Evolutionary conservation across 1,140 invertebrate species (phyloP).

Genomic region (Meloidogyne hapla): DNA sequence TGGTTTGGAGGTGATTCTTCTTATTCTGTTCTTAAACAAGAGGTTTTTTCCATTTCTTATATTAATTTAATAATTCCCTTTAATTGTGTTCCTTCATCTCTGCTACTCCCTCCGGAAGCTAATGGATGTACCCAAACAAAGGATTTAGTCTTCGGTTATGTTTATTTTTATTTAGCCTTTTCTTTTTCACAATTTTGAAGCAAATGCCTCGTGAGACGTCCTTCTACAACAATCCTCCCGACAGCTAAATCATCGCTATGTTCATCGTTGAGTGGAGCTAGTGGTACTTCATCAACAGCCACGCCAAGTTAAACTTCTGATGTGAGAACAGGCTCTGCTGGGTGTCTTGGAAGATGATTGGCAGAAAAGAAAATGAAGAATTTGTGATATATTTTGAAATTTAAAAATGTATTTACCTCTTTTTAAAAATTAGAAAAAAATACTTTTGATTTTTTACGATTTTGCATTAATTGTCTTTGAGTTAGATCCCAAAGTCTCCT

Average conservation of each 20-base stretch:
- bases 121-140: slow-evolving; percentile 93
- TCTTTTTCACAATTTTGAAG: slow-evolving; percentile 22
- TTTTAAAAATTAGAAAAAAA: too few relatives aligned
- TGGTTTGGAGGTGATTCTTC: slow-evolving; percentile 94
- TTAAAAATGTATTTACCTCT: too few relatives aligned
- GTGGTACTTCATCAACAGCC: slow-evolving; percentile 30
- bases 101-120: slow-evolving; percentile 92
- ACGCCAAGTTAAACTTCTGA: slow-evolving; percentile 33
- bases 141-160: slow-evolving; percentile 77
- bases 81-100: slow-evolving; percentile 81
- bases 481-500: too few relatives aligned
- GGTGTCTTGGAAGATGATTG: neutral
- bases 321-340: slow-evolving; percentile 71
- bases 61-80: slow-evolving; percentile 64
- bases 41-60: neutral
- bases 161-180: neutral
- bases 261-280: slow-evolving; percentile 54
- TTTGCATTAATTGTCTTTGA: too few relatives aligned
- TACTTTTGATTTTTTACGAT: too few relatives aligned
- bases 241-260: slow-evolving; percentile 90
- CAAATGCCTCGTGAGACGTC: slow-evolving; percentile 85
- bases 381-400: too few relatives aligned
- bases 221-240: slow-evolving; percentile 89
- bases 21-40: slow-evolving; percentile 78
- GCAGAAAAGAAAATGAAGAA: too few relatives aligned